Evolutionary conservation across 2,888 invertebrate species (phyloP), one percentile per base, ranked within the genome.

Genomic region (Oconnorella tubifera): DNA sequence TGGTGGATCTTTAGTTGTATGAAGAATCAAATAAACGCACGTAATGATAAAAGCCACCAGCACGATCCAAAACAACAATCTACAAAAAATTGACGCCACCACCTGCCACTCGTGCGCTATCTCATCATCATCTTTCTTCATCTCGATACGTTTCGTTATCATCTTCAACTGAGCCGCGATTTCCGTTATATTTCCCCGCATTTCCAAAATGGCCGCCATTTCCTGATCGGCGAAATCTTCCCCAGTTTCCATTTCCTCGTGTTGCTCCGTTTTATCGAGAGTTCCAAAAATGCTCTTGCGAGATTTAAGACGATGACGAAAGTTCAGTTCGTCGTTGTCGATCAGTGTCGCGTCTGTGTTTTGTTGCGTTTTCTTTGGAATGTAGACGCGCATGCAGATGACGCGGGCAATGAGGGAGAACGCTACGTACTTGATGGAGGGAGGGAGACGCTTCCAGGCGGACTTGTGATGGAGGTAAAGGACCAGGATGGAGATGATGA

Each of bases 391-490:
- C 56, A 68, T 63, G 57, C 68, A 66, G 31, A 68, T 27, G 53
- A 63, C 19, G 6, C 55, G 25, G 4, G 63, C 56, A 29, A 65
- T 48, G 59, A 48, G 19, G 25, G 56, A 63, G 58, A 68, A 63
- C 56, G 64, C 61, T 40, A 68, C 27, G 32, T 62, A 49, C 23
- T 49, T 53, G 14, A 66, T 28, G 19, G 19, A 32, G 27, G 23
- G 19, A 3, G 59, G 59, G 2, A 59, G 51, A 3, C 33, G 59
- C 14, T 31, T 57, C 29, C 56, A 29, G n/a, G 68, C 27, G 10
- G 25, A 55, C 28, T 66, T 51, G 61, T 63, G 63, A 53, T 66
- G 66, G 40, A 68, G 56, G 58, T 61, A 59, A 2, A 68, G 60
- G 27, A 61, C 62, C 55, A 66, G 14, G 27, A 68, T 59, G 40